Evolutionary conservation across 2,888 invertebrate species (phyloP).

Genomic region (Drosophila austrosaltans): DNA sequence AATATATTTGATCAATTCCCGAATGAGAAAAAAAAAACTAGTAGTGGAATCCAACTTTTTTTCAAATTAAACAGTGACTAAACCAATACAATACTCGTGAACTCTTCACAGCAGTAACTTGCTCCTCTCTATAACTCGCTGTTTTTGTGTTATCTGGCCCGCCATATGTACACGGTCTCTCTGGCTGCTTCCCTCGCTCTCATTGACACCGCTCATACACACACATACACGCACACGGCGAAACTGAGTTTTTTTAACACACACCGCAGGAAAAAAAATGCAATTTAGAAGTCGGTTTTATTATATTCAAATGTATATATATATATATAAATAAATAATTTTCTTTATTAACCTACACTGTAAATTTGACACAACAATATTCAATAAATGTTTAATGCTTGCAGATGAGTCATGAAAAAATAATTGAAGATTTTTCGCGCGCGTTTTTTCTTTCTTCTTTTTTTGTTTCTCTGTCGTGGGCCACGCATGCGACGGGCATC

Average conservation of each 20-base stretch:
- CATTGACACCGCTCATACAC: conserved; percentile 32
- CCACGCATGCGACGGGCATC: conserved; percentile 11
- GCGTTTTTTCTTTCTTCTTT: conserved; percentile 3
- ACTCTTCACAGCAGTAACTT: neutral
- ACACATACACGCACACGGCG: conserved; percentile 10
- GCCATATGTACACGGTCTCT: conserved; percentile 40
- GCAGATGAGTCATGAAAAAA: conserved; percentile 2
- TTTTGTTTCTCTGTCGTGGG: conserved; percentile 37
- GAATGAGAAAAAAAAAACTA: too few species aligned
- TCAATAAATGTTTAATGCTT: neutral
- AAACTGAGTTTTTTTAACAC: conserved; percentile 58
- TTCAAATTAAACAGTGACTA: neutral
- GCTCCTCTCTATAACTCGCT: conserved; percentile 52
- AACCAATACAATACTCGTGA: neutral
- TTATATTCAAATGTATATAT: neutral
- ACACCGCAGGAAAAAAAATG: conserved; percentile 45
- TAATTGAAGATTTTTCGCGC: conserved; percentile 12
- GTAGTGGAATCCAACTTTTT: too few species aligned
- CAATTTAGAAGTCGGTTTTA: conserved; percentile 32
- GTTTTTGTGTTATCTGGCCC: conserved; percentile 54
- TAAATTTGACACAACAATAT: conserved; percentile 1
- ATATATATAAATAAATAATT: neutral
- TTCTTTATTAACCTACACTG: conserved; percentile 4
- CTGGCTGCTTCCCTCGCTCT: conserved; percentile 20
- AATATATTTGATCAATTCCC: too few species aligned